Base-by-base conservation (phyloP, 2,113 vertebrate species). In the Lepus europaeus region DNA sequence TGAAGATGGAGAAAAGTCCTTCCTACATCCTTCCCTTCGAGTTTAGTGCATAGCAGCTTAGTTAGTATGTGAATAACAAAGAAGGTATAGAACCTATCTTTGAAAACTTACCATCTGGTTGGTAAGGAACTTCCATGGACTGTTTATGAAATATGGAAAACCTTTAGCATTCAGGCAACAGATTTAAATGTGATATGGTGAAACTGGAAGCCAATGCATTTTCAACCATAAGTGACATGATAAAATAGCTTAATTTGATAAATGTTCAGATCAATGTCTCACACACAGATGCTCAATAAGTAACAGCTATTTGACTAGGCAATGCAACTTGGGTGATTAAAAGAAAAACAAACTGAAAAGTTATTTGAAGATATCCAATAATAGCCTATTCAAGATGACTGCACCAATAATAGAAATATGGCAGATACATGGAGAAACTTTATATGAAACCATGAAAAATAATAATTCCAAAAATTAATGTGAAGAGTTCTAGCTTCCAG, bases 181-280 rank as follows among this genome's bases (percentile, higher is more conserved):
- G 80, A 87, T 87, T 82, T 72, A 87, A 78, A 77, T 78, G 22
- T 85, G 33, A 33, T 89, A 27, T 85, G n/a, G 53, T 74, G 85
- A 80, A 94, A 87, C 0, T 80, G n/a, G 12, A 19, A 90, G 64
- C 23, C 53, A 72, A 56, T 64, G 33, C 1, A 29, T 49, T 72
- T 63, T 90, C 76, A 86, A 93, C 33, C 16, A 11, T 53, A 29
- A 33, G 12, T 78, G 16, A 94, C 27, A 73, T 23, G 31, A 89
- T 56, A 29, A 89, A 87, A 80, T 53, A 87, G 27, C 76, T 56
- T 80, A 80, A 80, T 56, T 70, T 87, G n/a, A 77, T 70, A 74
- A 90, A 73, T 63, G 27, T 4, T 73, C 31, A 84, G 22, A 74
- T 70, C 51, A 87, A 5, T 78, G 36, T 88, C 82, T 80, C 36